Percentiles rank a stretch among this genome's conserved stretches.
Evolutionary conservation across 2,888 invertebrate genomes (phyloP).

Genomic region (Alloscopus bannaensis): DNA sequence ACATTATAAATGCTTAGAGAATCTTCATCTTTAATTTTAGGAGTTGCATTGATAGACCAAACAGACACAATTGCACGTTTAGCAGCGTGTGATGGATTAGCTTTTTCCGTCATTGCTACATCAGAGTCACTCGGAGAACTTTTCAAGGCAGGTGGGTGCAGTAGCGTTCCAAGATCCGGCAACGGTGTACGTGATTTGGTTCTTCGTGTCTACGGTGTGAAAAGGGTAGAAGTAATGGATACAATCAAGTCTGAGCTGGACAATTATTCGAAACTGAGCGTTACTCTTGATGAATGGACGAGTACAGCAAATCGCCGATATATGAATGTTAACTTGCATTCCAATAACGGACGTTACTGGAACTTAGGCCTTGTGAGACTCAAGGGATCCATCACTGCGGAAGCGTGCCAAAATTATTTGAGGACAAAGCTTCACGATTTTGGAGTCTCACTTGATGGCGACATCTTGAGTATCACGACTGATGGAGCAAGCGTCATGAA

Average conservation of each 20-base stretch:
- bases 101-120: not conserved
- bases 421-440: slow-evolving; percentile 23
- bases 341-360: not conserved
- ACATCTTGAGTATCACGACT: slow-evolving; percentile 19
- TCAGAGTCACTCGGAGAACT: not conserved
- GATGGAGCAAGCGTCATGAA: slow-evolving; percentile 54
- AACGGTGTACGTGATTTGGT: not conserved
- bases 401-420: slow-evolving; percentile 18
- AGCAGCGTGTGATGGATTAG: not conserved
- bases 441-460: slow-evolving; percentile 19
- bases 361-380: slow-evolving; percentile 8
- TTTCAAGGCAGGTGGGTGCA: not conserved
- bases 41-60: not conserved
- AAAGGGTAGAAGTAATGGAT: not conserved
- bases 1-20: not conserved
- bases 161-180: not conserved
- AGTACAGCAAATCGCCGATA: slow-evolving; percentile 8
- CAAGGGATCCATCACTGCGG: not conserved
- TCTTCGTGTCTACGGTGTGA: not conserved
- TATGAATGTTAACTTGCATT: slow-evolving; percentile 23
- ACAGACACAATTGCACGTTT: not conserved
- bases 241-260: not conserved
- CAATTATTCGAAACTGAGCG: not conserved
- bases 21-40: not conserved
- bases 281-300: slow-evolving; percentile 28